Evolutionary conservation across 2,113 vertebrate species (phyloP).

Genomic region (Geothlypis trichas): DNA sequence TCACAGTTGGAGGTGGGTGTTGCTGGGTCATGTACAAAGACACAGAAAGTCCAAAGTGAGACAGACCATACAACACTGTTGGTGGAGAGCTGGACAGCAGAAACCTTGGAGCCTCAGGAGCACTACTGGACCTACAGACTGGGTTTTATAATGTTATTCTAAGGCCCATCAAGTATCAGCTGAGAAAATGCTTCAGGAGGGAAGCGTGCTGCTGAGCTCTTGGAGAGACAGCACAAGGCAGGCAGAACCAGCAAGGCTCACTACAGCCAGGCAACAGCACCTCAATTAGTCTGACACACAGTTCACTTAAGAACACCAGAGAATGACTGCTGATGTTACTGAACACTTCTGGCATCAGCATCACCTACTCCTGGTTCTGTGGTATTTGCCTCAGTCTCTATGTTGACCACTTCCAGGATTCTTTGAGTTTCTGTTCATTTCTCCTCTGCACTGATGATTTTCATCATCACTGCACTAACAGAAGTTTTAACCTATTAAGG

Average conservation of each 20-base stretch:
- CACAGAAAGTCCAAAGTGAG: neutral
- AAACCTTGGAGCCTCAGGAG: neutral
- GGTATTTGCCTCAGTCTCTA: neutral
- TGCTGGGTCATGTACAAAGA: neutral
- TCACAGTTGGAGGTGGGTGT: neutral
- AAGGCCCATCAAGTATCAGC: neutral
- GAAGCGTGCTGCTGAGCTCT: neutral
- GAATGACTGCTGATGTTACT: neutral
- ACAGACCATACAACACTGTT: neutral
- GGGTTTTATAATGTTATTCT: neutral
- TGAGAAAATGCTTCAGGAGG: neutral
- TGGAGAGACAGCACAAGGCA: neutral
- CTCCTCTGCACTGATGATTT: neutral
- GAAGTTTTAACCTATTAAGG: neutral
- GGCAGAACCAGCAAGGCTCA: neutral
- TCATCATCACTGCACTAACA: neutral
- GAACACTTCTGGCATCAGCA: neutral
- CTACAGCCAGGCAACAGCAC: neutral
- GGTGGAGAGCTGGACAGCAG: neutral
- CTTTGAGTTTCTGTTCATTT: neutral
- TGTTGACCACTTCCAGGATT: neutral
- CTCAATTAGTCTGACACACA: rapidly evolving
- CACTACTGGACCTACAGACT: neutral
- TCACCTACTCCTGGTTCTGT: neutral
- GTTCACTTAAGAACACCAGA: neutral